Conservation (phyloP, 2,113 vertebrate species). For the Lamprologus ornatipinnis region DNA sequence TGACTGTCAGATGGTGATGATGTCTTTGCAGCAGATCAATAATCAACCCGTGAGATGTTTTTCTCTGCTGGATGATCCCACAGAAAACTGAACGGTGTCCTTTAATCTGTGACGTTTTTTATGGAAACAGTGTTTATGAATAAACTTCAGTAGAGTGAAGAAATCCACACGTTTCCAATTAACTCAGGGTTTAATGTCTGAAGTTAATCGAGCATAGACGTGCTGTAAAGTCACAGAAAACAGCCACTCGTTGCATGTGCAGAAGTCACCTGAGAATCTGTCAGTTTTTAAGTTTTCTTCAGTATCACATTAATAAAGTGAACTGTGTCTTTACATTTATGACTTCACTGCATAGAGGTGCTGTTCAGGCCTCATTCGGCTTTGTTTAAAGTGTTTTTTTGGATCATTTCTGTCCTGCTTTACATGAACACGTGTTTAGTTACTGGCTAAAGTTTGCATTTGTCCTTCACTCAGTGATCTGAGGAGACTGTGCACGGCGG, state of each 20-base stretch:
- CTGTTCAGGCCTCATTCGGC: not conserved
- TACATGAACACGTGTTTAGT: not conserved
- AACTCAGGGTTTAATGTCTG: rapidly evolving
- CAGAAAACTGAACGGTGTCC: not conserved
- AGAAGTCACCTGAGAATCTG: not conserved
- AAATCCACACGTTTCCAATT: not conserved
- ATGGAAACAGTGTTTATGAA: not conserved
- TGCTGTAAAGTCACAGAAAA: rapidly evolving
- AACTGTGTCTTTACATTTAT: rapidly evolving
- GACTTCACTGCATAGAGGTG: rapidly evolving
- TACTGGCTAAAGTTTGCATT: not conserved
- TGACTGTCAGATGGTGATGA: not conserved
- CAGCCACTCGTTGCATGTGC: not conserved
- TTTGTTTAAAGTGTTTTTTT: not conserved
- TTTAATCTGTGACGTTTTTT: rapidly evolving
- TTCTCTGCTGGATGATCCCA: not conserved
- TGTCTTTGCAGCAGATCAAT: not conserved
- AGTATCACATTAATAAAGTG: not conserved
- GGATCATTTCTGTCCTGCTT: not conserved
- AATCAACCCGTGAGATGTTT: not conserved
- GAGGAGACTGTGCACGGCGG: not conserved
- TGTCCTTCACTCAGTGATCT: not conserved
- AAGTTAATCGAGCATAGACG: not conserved
- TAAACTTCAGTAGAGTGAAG: not conserved
- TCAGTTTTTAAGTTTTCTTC: not conserved